phyloP scores from a whole-genome alignment of 2,888 invertebrate species.

The Pandemis cinnamomeana region DNA sequence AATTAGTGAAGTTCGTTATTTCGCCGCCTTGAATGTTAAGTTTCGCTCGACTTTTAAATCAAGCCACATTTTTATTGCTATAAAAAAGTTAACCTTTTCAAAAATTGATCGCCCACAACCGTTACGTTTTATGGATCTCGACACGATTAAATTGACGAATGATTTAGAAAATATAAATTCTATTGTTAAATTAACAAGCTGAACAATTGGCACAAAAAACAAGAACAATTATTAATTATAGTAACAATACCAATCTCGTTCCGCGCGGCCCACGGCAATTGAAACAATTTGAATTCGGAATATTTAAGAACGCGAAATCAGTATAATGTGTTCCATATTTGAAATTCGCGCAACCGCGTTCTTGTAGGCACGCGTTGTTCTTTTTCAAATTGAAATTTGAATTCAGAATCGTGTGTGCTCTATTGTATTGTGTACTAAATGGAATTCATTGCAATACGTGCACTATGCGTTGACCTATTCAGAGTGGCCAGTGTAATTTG shows the following conservation, averaged over 20 bases:
- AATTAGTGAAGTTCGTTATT: slow-evolving; percentile 26
- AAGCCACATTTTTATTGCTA: slow-evolving; percentile 15
- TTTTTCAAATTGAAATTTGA: slow-evolving; percentile 73
- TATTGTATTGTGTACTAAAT: slow-evolving; percentile 82
- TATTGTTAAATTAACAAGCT: slow-evolving; percentile 24
- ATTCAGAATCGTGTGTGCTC: slow-evolving; percentile 81
- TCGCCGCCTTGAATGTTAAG: slow-evolving; percentile 9
- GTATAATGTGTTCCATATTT: slow-evolving; percentile 76
- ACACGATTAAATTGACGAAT: slow-evolving; percentile 32
- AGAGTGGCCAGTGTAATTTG: slow-evolving; percentile 40
- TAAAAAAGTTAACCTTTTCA: slow-evolving; percentile 30
- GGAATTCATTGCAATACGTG: slow-evolving; percentile 71
- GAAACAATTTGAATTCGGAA: slow-evolving; percentile 78
- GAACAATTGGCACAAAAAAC: slow-evolving; percentile 57
- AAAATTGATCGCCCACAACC: slow-evolving; percentile 27
- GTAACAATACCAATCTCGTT: slow-evolving; percentile 54
- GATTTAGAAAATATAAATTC: slow-evolving; percentile 30
- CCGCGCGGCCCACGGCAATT: slow-evolving; percentile 72
- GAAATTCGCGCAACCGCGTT: slow-evolving; percentile 69
- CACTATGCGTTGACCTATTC: slow-evolving; percentile 55
- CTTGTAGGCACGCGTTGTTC: slow-evolving; percentile 58
- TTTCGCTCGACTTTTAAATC: slow-evolving; percentile 5
- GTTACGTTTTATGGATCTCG: slow-evolving; percentile 31
- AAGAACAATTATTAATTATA: slow-evolving; percentile 61
- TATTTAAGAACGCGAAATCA: slow-evolving; percentile 76